A percentile compares a stretch with the other conserved stretches of the same genome.
These are phyloP conservation scores for Sarotherodon lohbergeri DNA, from an alignment of 2,113 vertebrate species.

Conservation along the genomic window DNA sequence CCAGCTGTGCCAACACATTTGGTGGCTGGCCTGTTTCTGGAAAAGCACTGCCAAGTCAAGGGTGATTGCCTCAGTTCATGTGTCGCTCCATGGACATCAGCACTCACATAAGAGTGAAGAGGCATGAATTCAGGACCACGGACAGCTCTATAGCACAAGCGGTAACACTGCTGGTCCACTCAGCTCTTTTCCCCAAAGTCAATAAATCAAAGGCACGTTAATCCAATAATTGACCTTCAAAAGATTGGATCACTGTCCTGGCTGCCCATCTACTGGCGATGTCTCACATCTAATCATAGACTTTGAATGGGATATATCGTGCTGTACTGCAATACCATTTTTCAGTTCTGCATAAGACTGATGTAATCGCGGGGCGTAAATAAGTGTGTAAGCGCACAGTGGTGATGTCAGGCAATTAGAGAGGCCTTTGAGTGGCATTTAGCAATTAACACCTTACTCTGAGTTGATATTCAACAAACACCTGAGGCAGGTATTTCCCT, in stretches of 20 bases:
- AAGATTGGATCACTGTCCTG: conserved; percentile 36
- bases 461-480: conserved; percentile 38
- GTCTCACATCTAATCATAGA: conserved; percentile 37
- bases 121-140: conserved; percentile 36
- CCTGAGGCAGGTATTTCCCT: conserved; percentile 33
- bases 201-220: conserved; percentile 44
- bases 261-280: conserved; percentile 17
- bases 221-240: conserved; percentile 54
- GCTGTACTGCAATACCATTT: neutral
- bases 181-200: conserved; percentile 31
- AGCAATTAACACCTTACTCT: conserved; percentile 56
- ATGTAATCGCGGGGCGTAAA: neutral
- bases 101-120: conserved; percentile 15
- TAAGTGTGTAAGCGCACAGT: neutral
- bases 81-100: conserved; percentile 27
- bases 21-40: conserved; percentile 15
- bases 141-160: conserved; percentile 31
- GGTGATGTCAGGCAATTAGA: neutral
- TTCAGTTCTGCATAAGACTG: neutral
- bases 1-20: neutral
- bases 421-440: conserved; percentile 43
- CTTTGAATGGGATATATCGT: neutral
- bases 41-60: conserved; percentile 28
- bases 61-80: conserved; percentile 26
- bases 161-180: conserved; percentile 11